Conservation (phyloP, 2,797 vertebrate genomes). For the Anisognathus igniventris region DNA sequence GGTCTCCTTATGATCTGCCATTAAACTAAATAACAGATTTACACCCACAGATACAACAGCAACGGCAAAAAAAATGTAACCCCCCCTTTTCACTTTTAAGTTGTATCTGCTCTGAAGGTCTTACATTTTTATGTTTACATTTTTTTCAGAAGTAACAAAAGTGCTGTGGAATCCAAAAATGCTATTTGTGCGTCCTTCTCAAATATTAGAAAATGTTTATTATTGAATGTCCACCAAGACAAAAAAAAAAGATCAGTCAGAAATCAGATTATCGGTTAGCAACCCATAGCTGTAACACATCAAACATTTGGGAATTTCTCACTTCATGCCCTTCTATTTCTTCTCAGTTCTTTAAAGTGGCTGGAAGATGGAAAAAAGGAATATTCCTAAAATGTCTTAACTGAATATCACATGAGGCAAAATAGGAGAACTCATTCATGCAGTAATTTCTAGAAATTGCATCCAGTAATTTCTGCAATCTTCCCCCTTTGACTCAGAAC, state of each 20-base stretch:
- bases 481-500: not conserved
- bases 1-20: slow-evolving; percentile 33
- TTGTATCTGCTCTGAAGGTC: not conserved
- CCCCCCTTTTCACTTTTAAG: not conserved
- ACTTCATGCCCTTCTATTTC: not conserved
- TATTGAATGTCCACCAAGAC: not conserved
- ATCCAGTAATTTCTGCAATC: not conserved
- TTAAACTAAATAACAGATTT: slow-evolving; percentile 42
- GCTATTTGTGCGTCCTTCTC: not conserved
- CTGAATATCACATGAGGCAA: not conserved
- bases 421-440: not conserved
- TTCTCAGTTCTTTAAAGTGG: not conserved
- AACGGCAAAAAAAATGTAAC: not conserved
- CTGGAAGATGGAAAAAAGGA: not conserved
- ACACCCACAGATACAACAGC: not conserved
- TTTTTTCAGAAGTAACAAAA: not conserved
- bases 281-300: not conserved
- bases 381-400: not conserved
- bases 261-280: not conserved
- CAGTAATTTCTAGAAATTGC: not conserved
- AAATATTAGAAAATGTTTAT: not conserved
- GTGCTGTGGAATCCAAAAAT: not conserved
- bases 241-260: not conserved
- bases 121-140: not conserved
- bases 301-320: not conserved